Percentiles rank a stretch among this genome's conserved stretches.
Evolutionary conservation across 2,888 invertebrate species (phyloP).

Genomic region (Imbricaverruca yamaguchii): DNA sequence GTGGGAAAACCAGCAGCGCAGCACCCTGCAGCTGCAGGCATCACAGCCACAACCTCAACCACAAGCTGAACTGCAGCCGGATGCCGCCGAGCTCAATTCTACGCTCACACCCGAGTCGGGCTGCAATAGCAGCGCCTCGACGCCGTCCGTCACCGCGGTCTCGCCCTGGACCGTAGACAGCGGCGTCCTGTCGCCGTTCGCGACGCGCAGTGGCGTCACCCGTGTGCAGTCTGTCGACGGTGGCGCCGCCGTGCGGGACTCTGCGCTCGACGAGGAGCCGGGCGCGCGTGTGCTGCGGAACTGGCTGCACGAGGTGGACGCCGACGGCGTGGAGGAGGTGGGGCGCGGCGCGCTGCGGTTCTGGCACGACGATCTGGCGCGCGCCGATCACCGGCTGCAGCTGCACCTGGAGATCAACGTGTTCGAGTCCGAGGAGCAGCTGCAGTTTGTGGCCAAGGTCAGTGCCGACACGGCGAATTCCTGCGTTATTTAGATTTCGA

Average conservation of each 20-base stretch:
- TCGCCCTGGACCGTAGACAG: neutral
- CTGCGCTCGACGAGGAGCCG: neutral
- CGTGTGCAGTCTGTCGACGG: neutral
- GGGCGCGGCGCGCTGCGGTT: slow-evolving; percentile 43
- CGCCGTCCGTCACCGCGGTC: neutral
- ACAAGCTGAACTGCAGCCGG: neutral
- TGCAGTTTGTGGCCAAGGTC: slow-evolving; percentile 49
- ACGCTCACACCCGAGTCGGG: neutral
- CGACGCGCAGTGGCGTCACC: neutral
- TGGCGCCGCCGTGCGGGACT: neutral
- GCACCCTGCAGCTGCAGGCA: neutral
- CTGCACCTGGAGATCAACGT: slow-evolving; percentile 49
- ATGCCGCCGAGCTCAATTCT: neutral
- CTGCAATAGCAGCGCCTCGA: neutral
- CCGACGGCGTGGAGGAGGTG: neutral
- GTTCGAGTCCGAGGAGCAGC: slow-evolving; percentile 48
- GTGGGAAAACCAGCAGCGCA: neutral
- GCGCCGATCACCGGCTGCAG: slow-evolving; percentile 54
- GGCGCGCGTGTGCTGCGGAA: neutral
- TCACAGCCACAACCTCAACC: neutral
- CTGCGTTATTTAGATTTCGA: too few species aligned
- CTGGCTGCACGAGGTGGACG: neutral
- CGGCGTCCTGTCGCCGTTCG: neutral
- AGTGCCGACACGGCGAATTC: slow-evolving; percentile 36
- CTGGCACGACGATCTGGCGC: slow-evolving; percentile 49